Conservation (phyloP, 2,113 vertebrate species). For the Caloenas nicobarica region DNA sequence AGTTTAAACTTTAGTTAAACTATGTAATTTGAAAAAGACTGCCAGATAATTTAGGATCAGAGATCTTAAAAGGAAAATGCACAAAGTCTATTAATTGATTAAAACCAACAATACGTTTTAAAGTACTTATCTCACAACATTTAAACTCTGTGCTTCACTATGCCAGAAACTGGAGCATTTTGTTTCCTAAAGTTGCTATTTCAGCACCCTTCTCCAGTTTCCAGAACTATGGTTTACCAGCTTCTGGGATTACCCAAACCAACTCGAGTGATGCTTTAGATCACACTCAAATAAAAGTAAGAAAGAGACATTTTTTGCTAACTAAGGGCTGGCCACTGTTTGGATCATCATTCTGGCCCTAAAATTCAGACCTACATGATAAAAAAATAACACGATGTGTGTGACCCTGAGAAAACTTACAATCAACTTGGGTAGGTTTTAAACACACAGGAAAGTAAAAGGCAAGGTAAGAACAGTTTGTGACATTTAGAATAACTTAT, state of each 20-base stretch:
- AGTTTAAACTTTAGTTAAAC: background rate
- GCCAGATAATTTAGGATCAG: background rate
- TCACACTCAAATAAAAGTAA: background rate
- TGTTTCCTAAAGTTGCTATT: background rate
- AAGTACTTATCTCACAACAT: accelerated
- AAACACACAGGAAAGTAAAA: background rate
- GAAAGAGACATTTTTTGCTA: background rate
- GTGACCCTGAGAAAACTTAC: background rate
- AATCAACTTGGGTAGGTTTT: background rate
- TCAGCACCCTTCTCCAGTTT: background rate
- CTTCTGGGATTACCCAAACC: background rate
- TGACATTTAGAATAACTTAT: background rate
- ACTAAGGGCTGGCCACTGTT: background rate
- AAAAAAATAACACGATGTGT: background rate
- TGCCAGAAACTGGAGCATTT: background rate
- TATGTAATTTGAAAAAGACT: background rate
- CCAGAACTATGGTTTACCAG: background rate
- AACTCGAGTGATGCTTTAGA: background rate
- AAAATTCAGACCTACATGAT: background rate
- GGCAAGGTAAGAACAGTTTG: background rate
- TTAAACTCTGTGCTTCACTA: background rate
- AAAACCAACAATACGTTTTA: background rate
- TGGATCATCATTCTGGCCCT: background rate
- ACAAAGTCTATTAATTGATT: background rate
- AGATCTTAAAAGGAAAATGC: background rate